Evolutionary conservation across 2,888 invertebrate species (phyloP).

Genomic region (Chrysolina oricalcia): DNA sequence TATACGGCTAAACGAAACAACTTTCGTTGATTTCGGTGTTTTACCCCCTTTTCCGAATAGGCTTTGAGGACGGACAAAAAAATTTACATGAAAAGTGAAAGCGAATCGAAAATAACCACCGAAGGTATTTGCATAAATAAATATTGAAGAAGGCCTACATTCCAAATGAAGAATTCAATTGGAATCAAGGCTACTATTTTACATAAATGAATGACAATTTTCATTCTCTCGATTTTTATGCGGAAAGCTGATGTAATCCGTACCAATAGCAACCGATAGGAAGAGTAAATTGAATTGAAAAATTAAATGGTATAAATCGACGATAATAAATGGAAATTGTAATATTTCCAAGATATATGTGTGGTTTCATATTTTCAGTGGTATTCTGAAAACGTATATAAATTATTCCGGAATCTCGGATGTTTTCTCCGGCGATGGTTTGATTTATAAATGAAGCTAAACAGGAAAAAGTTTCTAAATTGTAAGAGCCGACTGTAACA

Average conservation of each 20-base stretch:
- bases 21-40: too few species aligned
- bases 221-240: constrained; percentile 12
- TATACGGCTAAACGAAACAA: too few species aligned
- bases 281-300: neutral
- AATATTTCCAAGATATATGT: too few species aligned
- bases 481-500: too few species aligned
- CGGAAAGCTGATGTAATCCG: constrained; percentile 2
- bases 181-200: constrained; percentile 22
- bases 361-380: too few species aligned
- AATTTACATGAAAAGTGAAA: constrained; percentile 24
- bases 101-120: constrained; percentile 16
- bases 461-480: too few species aligned
- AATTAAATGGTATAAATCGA: neutral
- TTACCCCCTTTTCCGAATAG: neutral
- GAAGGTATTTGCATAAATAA: constrained; percentile 18
- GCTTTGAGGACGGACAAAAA: constrained; percentile 13
- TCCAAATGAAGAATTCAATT: constrained; percentile 19
- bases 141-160: constrained; percentile 22
- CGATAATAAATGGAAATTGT: too few species aligned
- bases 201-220: constrained; percentile 26
- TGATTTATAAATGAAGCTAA: too few species aligned
- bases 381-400: too few species aligned
- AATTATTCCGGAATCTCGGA: too few species aligned
- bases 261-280: constrained; percentile 10
- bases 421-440: too few species aligned